phyloP scores from a whole-genome alignment of 2,797 vertebrate species.

The Hapalemur alaotrensis region DNA sequence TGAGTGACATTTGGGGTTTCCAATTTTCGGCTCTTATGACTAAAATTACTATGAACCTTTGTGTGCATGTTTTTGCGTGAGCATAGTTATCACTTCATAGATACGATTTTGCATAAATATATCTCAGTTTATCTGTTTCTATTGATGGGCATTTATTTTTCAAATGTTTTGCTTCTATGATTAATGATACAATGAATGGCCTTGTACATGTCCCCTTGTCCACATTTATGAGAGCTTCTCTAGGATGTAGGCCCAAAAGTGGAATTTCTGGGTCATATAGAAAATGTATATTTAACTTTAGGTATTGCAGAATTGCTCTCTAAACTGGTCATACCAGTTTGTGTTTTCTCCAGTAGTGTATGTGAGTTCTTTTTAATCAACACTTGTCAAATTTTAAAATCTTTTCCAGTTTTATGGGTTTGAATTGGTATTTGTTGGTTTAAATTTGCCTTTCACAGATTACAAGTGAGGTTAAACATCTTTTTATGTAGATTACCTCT shows the following conservation, averaged over 20 bases:
- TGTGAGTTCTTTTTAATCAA: not conserved
- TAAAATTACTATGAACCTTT: not conserved
- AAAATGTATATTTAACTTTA: not conserved
- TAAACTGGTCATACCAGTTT: not conserved
- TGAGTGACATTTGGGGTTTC: not conserved
- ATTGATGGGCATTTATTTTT: not conserved
- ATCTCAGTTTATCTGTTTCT: not conserved
- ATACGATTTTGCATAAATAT: not conserved
- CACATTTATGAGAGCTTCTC: not conserved
- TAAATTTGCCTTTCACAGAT: not conserved
- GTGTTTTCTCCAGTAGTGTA: not conserved
- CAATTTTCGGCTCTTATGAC: not conserved
- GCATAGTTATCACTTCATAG: constrained; percentile 11
- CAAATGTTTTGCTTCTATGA: not conserved
- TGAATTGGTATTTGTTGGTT: not conserved
- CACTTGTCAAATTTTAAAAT: not conserved
- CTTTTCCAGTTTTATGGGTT: not conserved
- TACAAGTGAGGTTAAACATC: not conserved
- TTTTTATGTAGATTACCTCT: not conserved
- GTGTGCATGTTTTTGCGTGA: not conserved
- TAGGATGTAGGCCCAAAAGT: not conserved
- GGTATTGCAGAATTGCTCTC: not conserved
- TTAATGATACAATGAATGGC: not conserved
- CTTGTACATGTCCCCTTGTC: not conserved
- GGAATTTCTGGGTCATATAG: not conserved